A percentile compares a stretch with the other conserved stretches of the same genome.
Evolutionary conservation across 2,113 vertebrate species (phyloP).

Genomic region (Eretmochelys imbricata): DNA sequence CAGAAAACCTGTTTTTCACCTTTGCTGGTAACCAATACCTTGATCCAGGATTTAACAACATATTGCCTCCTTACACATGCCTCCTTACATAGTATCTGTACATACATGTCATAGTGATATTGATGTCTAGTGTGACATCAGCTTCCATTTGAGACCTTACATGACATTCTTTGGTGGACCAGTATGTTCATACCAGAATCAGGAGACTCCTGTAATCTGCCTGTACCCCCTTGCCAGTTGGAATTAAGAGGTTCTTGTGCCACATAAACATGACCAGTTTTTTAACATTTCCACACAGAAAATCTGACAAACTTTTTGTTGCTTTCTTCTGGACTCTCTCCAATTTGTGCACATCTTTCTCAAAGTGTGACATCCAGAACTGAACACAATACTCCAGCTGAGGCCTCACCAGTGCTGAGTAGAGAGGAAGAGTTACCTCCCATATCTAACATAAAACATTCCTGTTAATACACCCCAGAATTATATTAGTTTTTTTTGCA

Average conservation of each 20-base stretch:
- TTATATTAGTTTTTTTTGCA: neutral
- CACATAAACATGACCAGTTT: neutral
- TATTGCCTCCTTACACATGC: neutral
- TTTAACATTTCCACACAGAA: neutral
- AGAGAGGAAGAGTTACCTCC: neutral
- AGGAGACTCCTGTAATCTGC: neutral
- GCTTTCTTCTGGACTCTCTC: neutral
- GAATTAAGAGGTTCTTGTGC: neutral
- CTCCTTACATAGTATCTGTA: neutral
- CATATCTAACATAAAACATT: neutral
- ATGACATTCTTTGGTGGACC: neutral
- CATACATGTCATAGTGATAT: neutral
- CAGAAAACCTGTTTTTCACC: neutral
- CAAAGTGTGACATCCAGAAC: neutral
- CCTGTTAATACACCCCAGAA: neutral
- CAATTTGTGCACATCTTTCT: neutral
- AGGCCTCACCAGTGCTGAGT: neutral
- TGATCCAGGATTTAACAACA: neutral
- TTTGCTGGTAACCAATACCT: neutral
- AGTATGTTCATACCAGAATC: neutral
- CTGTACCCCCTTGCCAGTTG: neutral
- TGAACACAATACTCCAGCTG: neutral
- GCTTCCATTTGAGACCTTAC: neutral
- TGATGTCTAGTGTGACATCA: neutral
- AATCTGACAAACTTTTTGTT: neutral